phyloP scores from a whole-genome alignment of 2,888 invertebrate species.

The Apotomis capreana region DNA sequence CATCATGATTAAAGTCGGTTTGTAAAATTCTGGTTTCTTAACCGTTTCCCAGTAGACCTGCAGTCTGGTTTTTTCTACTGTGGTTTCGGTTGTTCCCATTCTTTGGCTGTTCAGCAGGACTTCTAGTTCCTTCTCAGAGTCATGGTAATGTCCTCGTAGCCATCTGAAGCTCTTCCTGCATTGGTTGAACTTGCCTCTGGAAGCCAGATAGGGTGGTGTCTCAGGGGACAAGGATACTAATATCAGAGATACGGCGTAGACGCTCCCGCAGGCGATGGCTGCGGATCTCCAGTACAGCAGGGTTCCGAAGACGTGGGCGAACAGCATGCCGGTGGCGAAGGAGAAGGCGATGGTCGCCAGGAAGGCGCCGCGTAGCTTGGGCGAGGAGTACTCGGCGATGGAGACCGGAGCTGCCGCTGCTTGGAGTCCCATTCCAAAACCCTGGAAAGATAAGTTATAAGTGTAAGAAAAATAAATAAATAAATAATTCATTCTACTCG shows the following conservation, averaged over 20 bases:
- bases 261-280: slow-evolving; percentile 78
- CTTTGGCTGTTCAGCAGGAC: slow-evolving; percentile 70
- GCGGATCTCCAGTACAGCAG: slow-evolving; percentile 84
- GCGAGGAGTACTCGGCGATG: slow-evolving; percentile 81
- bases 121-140: slow-evolving; percentile 76
- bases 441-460: slow-evolving; percentile 62
- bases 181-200: slow-evolving; percentile 77
- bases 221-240: slow-evolving; percentile 84
- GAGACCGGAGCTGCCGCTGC: slow-evolving; percentile 75
- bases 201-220: slow-evolving; percentile 86
- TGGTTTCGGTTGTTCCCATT: slow-evolving; percentile 64
- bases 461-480: no score
- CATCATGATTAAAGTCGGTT: slow-evolving; percentile 85
- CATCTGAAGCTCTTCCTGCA: slow-evolving; percentile 84
- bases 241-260: slow-evolving; percentile 78
- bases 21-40: slow-evolving; percentile 81
- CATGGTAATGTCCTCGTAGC: slow-evolving; percentile 80
- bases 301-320: slow-evolving; percentile 86
- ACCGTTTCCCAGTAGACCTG: slow-evolving; percentile 58
- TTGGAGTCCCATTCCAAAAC: slow-evolving; percentile 81
- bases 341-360: slow-evolving; percentile 85
- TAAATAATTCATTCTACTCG: no score
- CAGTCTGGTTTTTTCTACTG: slow-evolving; percentile 62
- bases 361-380: slow-evolving; percentile 84
- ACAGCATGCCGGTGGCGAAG: slow-evolving; percentile 85